Percentiles rank a stretch among this genome's conserved stretches.
These are phyloP conservation scores for Protosalanx chinensis DNA, from an alignment of 2,797 vertebrate species.

Conservation along the genomic window DNA sequence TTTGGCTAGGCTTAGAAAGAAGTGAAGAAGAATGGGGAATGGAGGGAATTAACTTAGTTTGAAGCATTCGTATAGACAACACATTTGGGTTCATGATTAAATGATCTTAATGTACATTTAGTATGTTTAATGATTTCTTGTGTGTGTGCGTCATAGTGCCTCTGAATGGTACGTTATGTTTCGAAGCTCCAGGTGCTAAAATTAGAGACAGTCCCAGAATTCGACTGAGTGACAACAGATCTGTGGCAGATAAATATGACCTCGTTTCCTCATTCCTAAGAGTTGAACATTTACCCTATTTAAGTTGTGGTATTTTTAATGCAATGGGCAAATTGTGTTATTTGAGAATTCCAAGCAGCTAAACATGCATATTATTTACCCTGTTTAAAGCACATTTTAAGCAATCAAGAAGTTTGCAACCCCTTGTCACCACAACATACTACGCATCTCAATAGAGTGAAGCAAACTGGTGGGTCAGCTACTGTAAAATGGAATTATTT, in stretches of 20 bases:
- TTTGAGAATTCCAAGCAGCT: too few species aligned
- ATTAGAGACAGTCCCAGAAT: conserved; percentile 68
- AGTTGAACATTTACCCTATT: conserved; percentile 21
- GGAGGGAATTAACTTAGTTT: background rate
- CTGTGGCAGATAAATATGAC: conserved; percentile 58
- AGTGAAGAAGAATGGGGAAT: background rate
- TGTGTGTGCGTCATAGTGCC: conserved; percentile 58
- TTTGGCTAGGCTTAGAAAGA: background rate
- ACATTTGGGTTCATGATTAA: conserved; percentile 46
- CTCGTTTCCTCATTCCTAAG: conserved; percentile 57
- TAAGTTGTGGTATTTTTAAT: background rate
- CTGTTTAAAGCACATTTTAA: too few species aligned
- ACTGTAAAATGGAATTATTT: conserved; percentile 53
- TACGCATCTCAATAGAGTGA: conserved; percentile 28
- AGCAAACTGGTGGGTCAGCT: conserved; percentile 46
- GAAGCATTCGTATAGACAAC: conserved; percentile 41
- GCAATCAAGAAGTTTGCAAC: too few species aligned
- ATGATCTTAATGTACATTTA: conserved; percentile 54
- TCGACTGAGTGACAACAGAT: conserved; percentile 67
- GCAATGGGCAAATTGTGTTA: background rate
- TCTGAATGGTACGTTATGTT: conserved; percentile 52
- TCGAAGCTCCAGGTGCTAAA: conserved; percentile 62
- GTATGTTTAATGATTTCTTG: conserved; percentile 64
- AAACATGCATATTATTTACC: too few species aligned
- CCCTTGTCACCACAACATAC: background rate